Evolutionary conservation across 2,888 invertebrate genomes (phyloP), one percentile per base, ranked within the genome.

Genomic region (Xanthia icteritia): DNA sequence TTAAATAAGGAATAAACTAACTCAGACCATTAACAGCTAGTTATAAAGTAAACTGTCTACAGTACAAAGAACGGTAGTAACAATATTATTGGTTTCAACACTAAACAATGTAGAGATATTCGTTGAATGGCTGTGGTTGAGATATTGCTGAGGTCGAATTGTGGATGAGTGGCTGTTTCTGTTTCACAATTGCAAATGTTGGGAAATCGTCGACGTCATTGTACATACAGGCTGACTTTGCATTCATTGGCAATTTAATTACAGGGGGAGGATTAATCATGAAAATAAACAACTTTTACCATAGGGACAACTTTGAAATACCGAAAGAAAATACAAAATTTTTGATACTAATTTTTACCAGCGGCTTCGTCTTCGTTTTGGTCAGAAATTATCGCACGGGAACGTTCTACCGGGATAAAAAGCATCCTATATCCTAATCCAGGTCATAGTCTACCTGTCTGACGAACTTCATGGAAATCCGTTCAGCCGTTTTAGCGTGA

Each of bases 1-100:
- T 9, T 70, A 23, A 31, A 15, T 45, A n/a, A n/a, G n/a, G n/a
- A 45, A 36, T 64, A 45, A 64, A 56, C 6, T 56, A 56, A 11
- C 39, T 51, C n/a, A 4, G 17, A 61, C 54, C 13, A 45, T 42
- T 63, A 54, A 61, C 45, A 51, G 31, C 61, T 67, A 20, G n/a
- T 66, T 73, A 48, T 76, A 36, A 67, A 63, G 54, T 67, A 56
- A 77, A 77, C 67, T 54, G n/a, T 42, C 51, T 60, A n/a, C 61
- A 67, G 77, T 61, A 31, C 77, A 67, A 76, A 36, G 77, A 54
- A 77, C 77, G 31, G n/a, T 36, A 54, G 45, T 42, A 76, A 67
- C 67, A 77, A 77, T 36, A 76, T 63, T 45, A 67, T 76, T 61
- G 61, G 36, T 77, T 61, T 27, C 13, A 54, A 76, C 27, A 11